phyloP scores from a whole-genome alignment of 2,888 invertebrate species.

The Eupithecia tripunctaria region DNA sequence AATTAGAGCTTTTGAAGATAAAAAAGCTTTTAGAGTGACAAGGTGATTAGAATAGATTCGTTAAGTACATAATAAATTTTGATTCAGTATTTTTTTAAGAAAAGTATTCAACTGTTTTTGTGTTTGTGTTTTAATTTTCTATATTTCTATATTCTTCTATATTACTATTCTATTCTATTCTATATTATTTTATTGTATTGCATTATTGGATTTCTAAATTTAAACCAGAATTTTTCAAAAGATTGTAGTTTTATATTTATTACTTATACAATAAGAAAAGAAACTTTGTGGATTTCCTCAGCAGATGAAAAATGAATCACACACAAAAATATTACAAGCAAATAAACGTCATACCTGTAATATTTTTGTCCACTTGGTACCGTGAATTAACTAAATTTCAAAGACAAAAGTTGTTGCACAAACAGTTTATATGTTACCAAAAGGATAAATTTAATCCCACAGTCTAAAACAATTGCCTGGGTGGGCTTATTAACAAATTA shows the following conservation, averaged over 20 bases:
- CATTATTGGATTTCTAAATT: background rate
- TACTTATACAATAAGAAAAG: background rate
- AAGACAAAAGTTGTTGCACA: too few relatives aligned
- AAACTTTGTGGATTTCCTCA: background rate
- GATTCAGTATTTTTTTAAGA: too few relatives aligned
- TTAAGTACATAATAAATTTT: too few relatives aligned
- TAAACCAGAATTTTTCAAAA: background rate
- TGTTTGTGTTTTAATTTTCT: too few relatives aligned
- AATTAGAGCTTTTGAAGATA: background rate
- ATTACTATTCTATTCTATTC: too few relatives aligned
- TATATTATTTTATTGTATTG: too few relatives aligned
- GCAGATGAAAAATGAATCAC: background rate
- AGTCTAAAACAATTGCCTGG: conserved; percentile 1
- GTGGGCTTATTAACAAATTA: background rate
- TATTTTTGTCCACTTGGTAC: too few relatives aligned
- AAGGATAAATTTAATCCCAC: conserved; percentile 6
- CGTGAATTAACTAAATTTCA: background rate
- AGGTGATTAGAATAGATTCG: background rate
- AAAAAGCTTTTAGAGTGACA: background rate
- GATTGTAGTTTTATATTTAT: background rate
- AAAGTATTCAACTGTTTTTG: too few relatives aligned
- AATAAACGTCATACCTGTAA: too few relatives aligned
- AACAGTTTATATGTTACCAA: background rate
- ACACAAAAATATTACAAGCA: background rate
- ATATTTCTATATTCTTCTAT: too few relatives aligned